Evolutionary conservation across 2,888 invertebrate species (phyloP).

Genomic region (Hoplodrina ambigua): DNA sequence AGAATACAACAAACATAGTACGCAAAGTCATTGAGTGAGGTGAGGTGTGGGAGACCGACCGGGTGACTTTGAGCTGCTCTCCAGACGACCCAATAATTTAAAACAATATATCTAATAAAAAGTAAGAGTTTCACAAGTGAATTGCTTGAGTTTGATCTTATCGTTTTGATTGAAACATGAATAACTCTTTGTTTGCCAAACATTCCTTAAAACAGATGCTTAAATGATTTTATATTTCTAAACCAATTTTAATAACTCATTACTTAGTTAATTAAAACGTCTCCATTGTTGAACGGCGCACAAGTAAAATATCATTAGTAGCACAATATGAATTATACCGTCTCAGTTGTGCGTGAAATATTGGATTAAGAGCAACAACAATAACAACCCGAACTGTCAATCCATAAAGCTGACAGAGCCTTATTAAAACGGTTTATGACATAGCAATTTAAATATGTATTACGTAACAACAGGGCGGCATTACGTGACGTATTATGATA

Average conservation of each 20-base stretch:
- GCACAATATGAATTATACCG: constrained; percentile 18
- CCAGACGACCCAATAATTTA: constrained; percentile 84
- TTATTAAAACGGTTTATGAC: constrained; percentile 54
- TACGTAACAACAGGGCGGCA: constrained; percentile 44
- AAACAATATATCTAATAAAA: constrained; percentile 71
- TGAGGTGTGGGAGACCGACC: constrained; percentile 78
- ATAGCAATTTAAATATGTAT: constrained; percentile 49
- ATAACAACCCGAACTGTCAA: constrained; percentile 51
- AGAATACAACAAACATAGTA: constrained; percentile 55
- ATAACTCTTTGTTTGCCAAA: constrained; percentile 27
- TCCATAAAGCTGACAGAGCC: constrained; percentile 42
- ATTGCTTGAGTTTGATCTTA: constrained; percentile 44
- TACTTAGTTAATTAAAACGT: constrained; percentile 20
- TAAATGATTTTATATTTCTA: not conserved
- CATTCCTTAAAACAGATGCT: constrained; percentile 7
- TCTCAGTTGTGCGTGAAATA: constrained; percentile 30
- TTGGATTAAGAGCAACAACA: constrained; percentile 47
- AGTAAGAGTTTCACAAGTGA: constrained; percentile 52
- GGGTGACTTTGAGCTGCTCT: constrained; percentile 85
- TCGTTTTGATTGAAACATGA: constrained; percentile 43
- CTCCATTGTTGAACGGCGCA: not conserved
- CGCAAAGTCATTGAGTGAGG: constrained; percentile 68
- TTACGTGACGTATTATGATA: constrained; percentile 43
- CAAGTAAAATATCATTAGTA: constrained; percentile 9
- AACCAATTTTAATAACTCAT: constrained; percentile 5